phyloP scores from a whole-genome alignment of 2,888 invertebrate species.

The Diarsia rubi region DNA sequence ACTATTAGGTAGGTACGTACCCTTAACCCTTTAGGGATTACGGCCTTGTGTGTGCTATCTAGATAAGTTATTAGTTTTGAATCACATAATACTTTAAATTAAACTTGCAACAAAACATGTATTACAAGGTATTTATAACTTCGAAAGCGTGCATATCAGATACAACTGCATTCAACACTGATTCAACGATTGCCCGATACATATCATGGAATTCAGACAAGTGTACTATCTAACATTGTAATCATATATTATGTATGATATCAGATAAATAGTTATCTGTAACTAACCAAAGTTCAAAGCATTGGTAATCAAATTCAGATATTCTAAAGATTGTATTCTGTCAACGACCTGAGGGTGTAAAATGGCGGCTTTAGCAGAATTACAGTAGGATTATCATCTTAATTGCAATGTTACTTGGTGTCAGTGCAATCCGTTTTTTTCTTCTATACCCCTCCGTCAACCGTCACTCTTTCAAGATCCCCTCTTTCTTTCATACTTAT shows the following conservation, averaged over 20 bases:
- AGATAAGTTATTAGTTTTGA: background rate
- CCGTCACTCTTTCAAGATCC: too few relatives aligned
- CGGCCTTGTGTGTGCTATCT: background rate
- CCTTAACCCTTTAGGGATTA: background rate
- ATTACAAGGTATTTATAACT: conserved; percentile 6
- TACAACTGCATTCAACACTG: conserved; percentile 31
- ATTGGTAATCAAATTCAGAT: conserved; percentile 13
- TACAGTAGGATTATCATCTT: too few relatives aligned
- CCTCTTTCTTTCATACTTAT: too few relatives aligned
- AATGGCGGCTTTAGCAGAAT: too few relatives aligned
- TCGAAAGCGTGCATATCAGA: conserved; percentile 28
- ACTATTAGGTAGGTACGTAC: too few relatives aligned
- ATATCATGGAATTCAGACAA: conserved; percentile 36
- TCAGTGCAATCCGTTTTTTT: too few relatives aligned
- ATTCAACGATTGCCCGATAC: conserved; percentile 28
- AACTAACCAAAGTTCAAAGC: conserved; percentile 2
- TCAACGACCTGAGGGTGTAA: conserved; percentile 9
- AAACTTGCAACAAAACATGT: background rate
- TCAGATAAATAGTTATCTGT: conserved; percentile 20
- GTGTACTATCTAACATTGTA: conserved; percentile 34
- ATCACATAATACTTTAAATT: background rate
- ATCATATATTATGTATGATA: conserved; percentile 33
- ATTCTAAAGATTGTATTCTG: conserved; percentile 9
- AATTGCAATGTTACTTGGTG: too few relatives aligned
- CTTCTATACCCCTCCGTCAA: too few relatives aligned